phyloP scores from a whole-genome alignment of 2,113 vertebrate species.

The Tylochromis polylepis region DNA sequence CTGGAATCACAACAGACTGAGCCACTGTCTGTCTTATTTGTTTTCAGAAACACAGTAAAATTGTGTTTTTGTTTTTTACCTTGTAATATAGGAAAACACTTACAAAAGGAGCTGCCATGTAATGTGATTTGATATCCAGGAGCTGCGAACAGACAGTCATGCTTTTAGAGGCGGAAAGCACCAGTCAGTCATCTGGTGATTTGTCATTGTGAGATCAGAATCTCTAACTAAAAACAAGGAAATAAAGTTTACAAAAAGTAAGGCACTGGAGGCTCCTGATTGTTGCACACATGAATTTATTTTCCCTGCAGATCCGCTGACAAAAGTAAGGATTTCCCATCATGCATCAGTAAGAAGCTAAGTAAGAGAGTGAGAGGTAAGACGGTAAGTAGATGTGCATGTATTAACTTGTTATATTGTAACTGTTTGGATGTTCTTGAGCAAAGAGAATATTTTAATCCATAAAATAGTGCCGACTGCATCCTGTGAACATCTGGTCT shows the following conservation, averaged over 20 bases:
- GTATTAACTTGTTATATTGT: background rate
- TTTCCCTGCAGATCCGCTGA: background rate
- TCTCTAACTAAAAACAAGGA: background rate
- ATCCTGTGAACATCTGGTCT: too few relatives aligned
- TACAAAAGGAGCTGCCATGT: background rate
- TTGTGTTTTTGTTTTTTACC: background rate
- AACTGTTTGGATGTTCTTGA: background rate
- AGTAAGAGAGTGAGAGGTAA: background rate
- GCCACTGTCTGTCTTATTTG: background rate
- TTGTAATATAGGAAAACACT: accelerated
- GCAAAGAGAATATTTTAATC: background rate
- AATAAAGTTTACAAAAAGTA: background rate
- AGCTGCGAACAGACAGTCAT: background rate
- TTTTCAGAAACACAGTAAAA: background rate
- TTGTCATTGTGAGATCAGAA: background rate
- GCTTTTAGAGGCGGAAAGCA: background rate
- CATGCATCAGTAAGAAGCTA: background rate
- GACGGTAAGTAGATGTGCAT: background rate
- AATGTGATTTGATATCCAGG: background rate
- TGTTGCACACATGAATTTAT: background rate
- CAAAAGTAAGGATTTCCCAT: background rate
- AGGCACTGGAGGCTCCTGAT: background rate
- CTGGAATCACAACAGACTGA: background rate
- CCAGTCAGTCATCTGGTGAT: background rate
- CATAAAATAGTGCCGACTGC: background rate